Conservation (phyloP, 2,113 vertebrate genomes). For the Cygnus atratus region DNA sequence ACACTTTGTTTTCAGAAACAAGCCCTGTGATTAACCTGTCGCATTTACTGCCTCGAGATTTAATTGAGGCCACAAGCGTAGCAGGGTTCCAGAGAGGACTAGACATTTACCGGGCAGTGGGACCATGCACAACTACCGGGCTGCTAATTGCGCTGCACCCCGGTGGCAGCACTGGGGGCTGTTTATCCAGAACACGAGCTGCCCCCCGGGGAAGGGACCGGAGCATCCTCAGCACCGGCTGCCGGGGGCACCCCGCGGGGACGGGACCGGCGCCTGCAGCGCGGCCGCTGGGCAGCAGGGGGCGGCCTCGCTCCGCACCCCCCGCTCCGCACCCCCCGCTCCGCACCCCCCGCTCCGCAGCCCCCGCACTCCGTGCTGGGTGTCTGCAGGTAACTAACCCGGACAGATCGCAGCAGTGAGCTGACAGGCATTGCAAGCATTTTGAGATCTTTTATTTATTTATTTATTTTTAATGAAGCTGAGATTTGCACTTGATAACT, state of each 20-base stretch:
- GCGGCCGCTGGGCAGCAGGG: slow-evolving; percentile 46
- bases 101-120: rapidly evolving
- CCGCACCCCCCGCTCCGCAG: too few species aligned
- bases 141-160: background rate
- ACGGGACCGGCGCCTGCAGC: background rate
- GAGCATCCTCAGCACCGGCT: too few species aligned
- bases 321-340: too few species aligned
- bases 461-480: too few species aligned
- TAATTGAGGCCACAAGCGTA: background rate
- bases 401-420: rapidly evolving
- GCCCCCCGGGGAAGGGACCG: too few species aligned
- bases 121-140: background rate
- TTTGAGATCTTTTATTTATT: too few species aligned
- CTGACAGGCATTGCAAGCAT: rapidly evolving
- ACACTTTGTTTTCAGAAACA: background rate
- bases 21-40: background rate
- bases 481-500: too few species aligned
- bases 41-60: background rate
- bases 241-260: too few species aligned
- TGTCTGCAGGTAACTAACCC: rapidly evolving
- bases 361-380: background rate
- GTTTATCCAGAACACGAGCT: too few species aligned
- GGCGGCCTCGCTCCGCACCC: background rate
- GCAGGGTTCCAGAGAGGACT: background rate
- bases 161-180: too few species aligned